Conservation (phyloP, 1,140 invertebrate species). For the Ptiloglossa arizonensis region DNA sequence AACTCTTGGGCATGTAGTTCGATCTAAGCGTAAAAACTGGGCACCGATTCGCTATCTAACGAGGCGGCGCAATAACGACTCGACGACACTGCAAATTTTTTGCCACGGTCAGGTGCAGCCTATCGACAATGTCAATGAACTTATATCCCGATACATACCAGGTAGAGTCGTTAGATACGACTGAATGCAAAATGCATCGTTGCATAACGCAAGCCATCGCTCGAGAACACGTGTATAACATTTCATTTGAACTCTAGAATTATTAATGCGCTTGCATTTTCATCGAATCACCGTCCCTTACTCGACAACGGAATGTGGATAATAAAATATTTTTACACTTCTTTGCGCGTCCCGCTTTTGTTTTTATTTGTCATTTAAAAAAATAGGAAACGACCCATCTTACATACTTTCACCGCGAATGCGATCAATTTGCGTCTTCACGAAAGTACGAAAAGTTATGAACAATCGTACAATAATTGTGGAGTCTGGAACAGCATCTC, state of each 20-base stretch:
- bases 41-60: neutral
- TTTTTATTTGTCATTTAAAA: too few relatives aligned
- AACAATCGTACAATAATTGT: too few relatives aligned
- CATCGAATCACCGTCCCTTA: neutral
- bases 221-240: neutral
- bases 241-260: neutral
- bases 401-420: too few relatives aligned
- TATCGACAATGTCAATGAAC: constrained; percentile 65
- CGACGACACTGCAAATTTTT: constrained; percentile 63
- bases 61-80: constrained; percentile 13
- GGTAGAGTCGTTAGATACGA: constrained; percentile 52
- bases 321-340: too few relatives aligned
- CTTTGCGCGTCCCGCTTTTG: too few relatives aligned
- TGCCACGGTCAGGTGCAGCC: constrained; percentile 55
- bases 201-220: constrained; percentile 54
- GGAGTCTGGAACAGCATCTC: too few relatives aligned
- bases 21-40: neutral
- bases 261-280: neutral
- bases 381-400: too few relatives aligned
- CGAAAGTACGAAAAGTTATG: neutral
- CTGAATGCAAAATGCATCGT: constrained; percentile 65
- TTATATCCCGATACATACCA: constrained; percentile 44
- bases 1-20: neutral
- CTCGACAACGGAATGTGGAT: neutral
- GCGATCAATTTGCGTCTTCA: too few relatives aligned